Evolutionary conservation across 2,113 vertebrate genomes (phyloP), one percentile per base, ranked within the genome.

Genomic region (Lepus europaeus): DNA sequence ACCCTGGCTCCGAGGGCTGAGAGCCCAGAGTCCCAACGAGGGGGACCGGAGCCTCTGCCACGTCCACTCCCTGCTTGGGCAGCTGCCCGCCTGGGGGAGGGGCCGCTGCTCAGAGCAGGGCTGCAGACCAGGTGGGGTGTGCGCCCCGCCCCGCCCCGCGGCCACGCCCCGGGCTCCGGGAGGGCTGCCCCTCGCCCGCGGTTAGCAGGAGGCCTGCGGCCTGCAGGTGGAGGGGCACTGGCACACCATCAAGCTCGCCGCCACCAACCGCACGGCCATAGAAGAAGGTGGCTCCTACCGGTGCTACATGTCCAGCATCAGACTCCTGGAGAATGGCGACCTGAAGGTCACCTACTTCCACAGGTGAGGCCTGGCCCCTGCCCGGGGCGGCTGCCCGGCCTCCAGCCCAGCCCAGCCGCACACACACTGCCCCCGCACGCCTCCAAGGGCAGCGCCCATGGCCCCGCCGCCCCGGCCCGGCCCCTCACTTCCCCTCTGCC

Each of bases 381-480:
- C 29, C 49, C 12, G 2, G 51, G 49, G 56, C 33, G 31, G 14
- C 36, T 20, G 19, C 0, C 2, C 59, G 16, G 53, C 53, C 22
- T 22, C 3, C 73, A 8, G 51, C 9, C 36, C 51, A n/a, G 12
- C 36, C 39, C 17, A 45, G 45, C 45, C 45, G 45, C 45, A 45
- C 45, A 45, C 45, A 45, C 45, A 45, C 45, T 1, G 0, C 33
- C 3, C 22, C 20, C 33, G 36, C 39, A 0, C 12, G 23, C 13
- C 39, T 23, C 20, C 39, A 23, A 1, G 51, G 13, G 9, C 4
- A 5, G 31, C 9, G 2, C 39, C 22, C 29, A 17, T 7, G 0
- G 39, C 19, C 7, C 93, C 6, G 3, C 56, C 19, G 13, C 1
- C 78, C n/a, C 56, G 33, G 53, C 51, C 69, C n/a, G 14, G 69